Base-by-base conservation (phyloP, 2,113 vertebrate species). In the Coptodon rendalli region DNA sequence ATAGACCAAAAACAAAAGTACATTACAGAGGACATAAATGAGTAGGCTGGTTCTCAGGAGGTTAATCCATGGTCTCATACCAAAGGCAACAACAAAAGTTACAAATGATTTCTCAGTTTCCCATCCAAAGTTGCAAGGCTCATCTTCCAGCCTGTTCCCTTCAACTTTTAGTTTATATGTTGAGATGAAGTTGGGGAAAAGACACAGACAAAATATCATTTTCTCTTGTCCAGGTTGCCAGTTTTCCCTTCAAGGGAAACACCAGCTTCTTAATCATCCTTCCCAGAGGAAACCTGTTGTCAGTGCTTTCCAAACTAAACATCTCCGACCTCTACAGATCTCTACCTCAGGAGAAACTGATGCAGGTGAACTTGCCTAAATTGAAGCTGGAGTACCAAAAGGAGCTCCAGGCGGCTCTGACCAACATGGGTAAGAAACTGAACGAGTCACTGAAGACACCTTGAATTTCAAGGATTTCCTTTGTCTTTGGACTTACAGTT, bases 161-260 rank as follows among this genome's bases (percentile, higher is more conserved):
- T 76, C 24, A 17, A 29, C 24, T 29, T 76, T 16, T 29, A 45
- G 68, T 29, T 73, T 29, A 19, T 48, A 48, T 50, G 43, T 45
- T 48, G 24, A 76, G 71, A 48, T 50, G 22, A 16, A 40, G 61
- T 50, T 38, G 19, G 14, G 6, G 17, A 8, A 43, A 48, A 1
- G 27, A 36, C 16, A 29, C 7, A 59, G 14, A 59, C 6, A 59
- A 59, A 31, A 48, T 31, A 9, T 40, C 24, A 4, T 34, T 40
- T 19, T 73, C 10, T 85, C n/a, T 57, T 48, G 27, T 57, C 7
- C 83, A 99, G 98, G 97, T 99, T 84, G 98, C 97, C 94, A 96
- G 96, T 87, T 97, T 99, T 84, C 96, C 97, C 38, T 98, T 99
- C 84, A 97, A 97, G 82, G 96, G 93, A 34, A 98, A 98, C 54